A percentile compares a stretch with the other conserved stretches of the same genome.
Evolutionary conservation across 2,888 invertebrate species (phyloP).

Genomic region (Gryllus longicercus): DNA sequence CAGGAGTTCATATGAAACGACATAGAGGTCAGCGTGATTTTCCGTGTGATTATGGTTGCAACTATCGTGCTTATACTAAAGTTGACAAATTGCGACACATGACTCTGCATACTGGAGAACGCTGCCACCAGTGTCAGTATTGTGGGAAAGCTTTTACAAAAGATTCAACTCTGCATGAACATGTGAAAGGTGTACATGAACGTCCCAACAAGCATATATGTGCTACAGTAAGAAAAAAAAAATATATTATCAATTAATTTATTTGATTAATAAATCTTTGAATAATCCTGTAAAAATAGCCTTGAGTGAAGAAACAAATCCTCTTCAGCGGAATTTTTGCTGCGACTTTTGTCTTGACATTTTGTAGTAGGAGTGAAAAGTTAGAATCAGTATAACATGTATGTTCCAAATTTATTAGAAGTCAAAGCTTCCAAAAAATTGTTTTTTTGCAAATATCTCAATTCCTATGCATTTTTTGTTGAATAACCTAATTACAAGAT

Average conservation of each 20-base stretch:
- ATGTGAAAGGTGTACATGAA: slow-evolving; percentile 36
- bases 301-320: no score
- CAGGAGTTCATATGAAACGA: slow-evolving; percentile 37
- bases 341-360: no score
- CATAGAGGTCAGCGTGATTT: slow-evolving; percentile 35
- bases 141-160: slow-evolving; percentile 37
- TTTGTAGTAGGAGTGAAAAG: no score
- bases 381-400: no score
- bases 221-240: slow-evolving; percentile 29
- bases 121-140: slow-evolving; percentile 36
- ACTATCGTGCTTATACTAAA: slow-evolving; percentile 36
- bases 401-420: no score
- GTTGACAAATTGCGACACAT: slow-evolving; percentile 35
- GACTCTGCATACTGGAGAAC: slow-evolving; percentile 35
- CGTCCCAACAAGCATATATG: slow-evolving; percentile 32
- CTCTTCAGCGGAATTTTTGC: no score
- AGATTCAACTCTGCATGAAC: slow-evolving; percentile 34
- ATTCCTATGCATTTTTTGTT: no score
- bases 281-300: no score
- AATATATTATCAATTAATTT: background rate
- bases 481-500: no score
- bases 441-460: no score
- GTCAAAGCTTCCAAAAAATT: no score
- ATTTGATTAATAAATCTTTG: background rate
- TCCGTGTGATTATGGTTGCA: slow-evolving; percentile 34